Conservation (phyloP, 2,113 vertebrate species). For the Galeopterus variegatus region DNA sequence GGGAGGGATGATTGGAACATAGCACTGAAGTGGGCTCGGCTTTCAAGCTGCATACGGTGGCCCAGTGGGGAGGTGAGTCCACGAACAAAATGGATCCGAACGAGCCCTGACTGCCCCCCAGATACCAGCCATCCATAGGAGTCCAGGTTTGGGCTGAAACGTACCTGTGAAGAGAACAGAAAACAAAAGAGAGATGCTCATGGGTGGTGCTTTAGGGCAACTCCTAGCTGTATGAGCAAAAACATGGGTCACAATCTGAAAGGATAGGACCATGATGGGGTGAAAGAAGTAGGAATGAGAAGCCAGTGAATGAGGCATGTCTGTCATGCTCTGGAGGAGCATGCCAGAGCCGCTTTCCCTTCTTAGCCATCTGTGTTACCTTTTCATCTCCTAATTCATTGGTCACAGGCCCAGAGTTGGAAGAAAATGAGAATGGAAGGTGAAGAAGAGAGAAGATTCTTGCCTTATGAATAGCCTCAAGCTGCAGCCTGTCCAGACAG, state of each 20-base stretch:
- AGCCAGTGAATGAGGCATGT: background rate
- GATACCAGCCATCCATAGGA: constrained; percentile 93
- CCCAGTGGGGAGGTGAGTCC: constrained; percentile 87
- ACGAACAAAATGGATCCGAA: constrained; percentile 92
- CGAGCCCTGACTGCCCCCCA: constrained; percentile 94
- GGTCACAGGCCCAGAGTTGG: background rate
- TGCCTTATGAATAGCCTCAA: constrained; percentile 96
- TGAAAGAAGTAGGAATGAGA: background rate
- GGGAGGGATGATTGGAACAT: constrained; percentile 82
- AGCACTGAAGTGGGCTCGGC: constrained; percentile 88
- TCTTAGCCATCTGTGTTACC: background rate
- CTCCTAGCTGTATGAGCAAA: background rate
- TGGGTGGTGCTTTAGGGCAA: background rate
- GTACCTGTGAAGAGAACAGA: constrained; percentile 89
- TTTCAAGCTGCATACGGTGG: constrained; percentile 85
- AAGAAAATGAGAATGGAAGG: background rate
- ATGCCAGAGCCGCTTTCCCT: background rate
- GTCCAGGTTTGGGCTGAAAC: constrained; percentile 96
- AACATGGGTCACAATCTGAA: background rate
- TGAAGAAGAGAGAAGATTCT: background rate
- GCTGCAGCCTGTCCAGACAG: constrained; percentile 92
- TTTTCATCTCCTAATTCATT: background rate
- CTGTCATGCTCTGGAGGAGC: background rate
- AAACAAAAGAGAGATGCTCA: constrained; percentile 43
- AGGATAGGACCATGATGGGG: background rate